phyloP scores from a whole-genome alignment of 2,113 vertebrate genomes.

The Brienomyrus longianalis region DNA sequence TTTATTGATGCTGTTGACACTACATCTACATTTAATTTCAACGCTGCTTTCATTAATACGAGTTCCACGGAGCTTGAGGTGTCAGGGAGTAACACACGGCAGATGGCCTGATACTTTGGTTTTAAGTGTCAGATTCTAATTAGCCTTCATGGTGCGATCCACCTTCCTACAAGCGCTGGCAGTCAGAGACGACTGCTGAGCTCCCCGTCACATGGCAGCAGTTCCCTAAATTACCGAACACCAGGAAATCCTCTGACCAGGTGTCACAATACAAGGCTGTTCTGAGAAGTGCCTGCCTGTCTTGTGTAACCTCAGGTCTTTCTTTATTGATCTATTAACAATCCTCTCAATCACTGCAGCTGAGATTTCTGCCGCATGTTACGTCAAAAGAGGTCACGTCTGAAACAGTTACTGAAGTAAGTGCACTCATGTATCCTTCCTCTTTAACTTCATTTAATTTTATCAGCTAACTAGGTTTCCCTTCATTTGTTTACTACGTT shows the following conservation, averaged over 20 bases:
- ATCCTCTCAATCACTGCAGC: neutral
- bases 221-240: slow-evolving; percentile 34
- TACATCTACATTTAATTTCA: neutral
- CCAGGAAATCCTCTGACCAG: slow-evolving; percentile 17
- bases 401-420: neutral
- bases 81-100: slow-evolving; percentile 40
- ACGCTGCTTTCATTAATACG: slow-evolving; percentile 3
- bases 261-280: slow-evolving; percentile 1
- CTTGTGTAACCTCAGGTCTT: neutral
- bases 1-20: slow-evolving; percentile 2
- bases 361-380: neutral
- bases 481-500: neutral
- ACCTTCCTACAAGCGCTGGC: slow-evolving; percentile 47
- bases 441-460: neutral
- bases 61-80: neutral
- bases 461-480: neutral
- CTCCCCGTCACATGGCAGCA: slow-evolving; percentile 30
- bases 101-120: slow-evolving; percentile 52
- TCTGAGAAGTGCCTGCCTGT: neutral
- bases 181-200: slow-evolving; percentile 26
- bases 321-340: neutral
- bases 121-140: slow-evolving; percentile 56
- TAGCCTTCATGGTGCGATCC: slow-evolving; percentile 50
- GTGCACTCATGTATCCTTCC: neutral
- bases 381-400: neutral